A percentile compares a stretch with the other conserved stretches of the same genome.
Conservation (phyloP, 1,140 invertebrate species). For the Bicyclus anynana region DNA sequence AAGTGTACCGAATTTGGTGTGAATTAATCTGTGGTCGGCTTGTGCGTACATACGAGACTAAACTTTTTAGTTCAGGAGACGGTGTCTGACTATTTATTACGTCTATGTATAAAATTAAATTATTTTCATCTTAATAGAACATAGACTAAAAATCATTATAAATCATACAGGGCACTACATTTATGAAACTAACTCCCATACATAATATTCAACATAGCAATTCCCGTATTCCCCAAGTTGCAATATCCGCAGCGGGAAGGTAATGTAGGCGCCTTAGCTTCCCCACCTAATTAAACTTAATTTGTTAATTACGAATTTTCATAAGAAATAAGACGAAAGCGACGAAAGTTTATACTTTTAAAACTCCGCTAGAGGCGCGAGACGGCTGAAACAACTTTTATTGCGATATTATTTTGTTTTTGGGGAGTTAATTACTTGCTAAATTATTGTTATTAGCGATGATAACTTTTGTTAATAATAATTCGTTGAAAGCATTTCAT, state of each 20-base stretch:
- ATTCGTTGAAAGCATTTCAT: too few relatives aligned
- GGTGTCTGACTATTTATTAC: too few relatives aligned
- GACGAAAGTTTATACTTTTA: background rate
- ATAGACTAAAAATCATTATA: too few relatives aligned
- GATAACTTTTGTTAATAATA: too few relatives aligned
- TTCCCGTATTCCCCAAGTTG: background rate
- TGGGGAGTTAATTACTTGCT: background rate
- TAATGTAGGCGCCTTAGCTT: background rate
- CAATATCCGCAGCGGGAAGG: background rate
- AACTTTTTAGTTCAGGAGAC: too few relatives aligned
- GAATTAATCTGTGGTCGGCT: too few relatives aligned
- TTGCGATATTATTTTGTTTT: background rate
- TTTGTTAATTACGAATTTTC: slow-evolving; percentile 3
- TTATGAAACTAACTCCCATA: too few relatives aligned
- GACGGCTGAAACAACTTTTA: background rate
- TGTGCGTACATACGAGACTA: too few relatives aligned
- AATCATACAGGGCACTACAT: too few relatives aligned
- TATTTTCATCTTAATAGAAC: too few relatives aligned
- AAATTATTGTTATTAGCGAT: background rate
- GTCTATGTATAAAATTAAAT: too few relatives aligned
- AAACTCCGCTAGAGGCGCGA: background rate
- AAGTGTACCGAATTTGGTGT: too few relatives aligned
- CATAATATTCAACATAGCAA: background rate
- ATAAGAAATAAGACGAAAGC: slow-evolving; percentile 1
- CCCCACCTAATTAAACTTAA: slow-evolving; percentile 4